Percentiles rank a stretch among this genome's conserved stretches.
Evolutionary conservation across 2,797 vertebrate genomes (phyloP).

Genomic region (Hafferia zeledoni): DNA sequence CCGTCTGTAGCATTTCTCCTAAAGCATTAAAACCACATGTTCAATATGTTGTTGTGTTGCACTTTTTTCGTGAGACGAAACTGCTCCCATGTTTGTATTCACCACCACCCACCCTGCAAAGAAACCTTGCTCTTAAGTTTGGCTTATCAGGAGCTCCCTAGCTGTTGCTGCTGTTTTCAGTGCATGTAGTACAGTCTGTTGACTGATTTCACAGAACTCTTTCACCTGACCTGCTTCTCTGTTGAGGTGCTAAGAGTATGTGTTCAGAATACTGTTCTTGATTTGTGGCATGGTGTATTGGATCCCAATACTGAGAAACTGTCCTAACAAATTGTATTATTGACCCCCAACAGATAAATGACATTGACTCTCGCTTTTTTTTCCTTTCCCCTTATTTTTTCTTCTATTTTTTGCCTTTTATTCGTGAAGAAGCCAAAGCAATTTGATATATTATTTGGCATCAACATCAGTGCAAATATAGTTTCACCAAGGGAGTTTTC

Average conservation of each 20-base stretch:
- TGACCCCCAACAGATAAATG: neutral
- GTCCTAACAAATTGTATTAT: neutral
- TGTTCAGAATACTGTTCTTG: neutral
- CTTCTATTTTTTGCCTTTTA: neutral
- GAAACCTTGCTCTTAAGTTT: neutral
- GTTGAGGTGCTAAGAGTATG: neutral
- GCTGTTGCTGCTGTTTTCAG: neutral
- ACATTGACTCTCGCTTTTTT: neutral
- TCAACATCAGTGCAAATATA: neutral
- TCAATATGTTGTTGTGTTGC: neutral
- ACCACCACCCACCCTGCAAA: neutral
- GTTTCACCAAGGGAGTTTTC: neutral
- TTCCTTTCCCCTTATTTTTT: fast-evolving
- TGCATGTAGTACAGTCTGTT: neutral
- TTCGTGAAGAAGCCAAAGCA: neutral
- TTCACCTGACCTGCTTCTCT: neutral
- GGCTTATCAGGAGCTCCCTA: neutral
- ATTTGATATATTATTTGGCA: neutral
- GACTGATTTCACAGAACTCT: neutral
- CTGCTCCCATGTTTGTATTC: neutral
- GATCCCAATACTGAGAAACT: neutral
- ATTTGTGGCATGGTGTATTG: neutral
- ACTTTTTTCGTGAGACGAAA: neutral
- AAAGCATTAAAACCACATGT: neutral
- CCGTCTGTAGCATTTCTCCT: neutral